Percentiles rank a stretch among this genome's conserved stretches.
These are phyloP conservation scores for Archips xylosteana DNA, from an alignment of 2,888 invertebrate species.

Conservation along the genomic window DNA sequence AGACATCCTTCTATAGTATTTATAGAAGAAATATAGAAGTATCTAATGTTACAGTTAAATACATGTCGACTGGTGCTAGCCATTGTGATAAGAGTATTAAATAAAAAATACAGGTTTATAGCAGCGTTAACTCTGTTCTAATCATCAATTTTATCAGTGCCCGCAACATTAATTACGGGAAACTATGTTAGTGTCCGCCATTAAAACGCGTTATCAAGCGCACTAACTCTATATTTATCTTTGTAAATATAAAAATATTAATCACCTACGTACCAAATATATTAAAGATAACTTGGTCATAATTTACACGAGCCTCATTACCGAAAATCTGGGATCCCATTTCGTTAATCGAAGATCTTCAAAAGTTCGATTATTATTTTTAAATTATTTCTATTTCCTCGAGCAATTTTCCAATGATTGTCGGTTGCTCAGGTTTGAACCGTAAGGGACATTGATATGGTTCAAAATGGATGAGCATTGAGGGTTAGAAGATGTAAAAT, in stretches of 20 bases:
- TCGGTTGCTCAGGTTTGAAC: conserved; percentile 33
- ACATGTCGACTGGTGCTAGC: conserved; percentile 14
- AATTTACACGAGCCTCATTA: neutral
- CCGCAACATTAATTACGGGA: conserved; percentile 78
- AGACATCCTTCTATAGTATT: too few species aligned
- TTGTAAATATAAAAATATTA: conserved; percentile 53
- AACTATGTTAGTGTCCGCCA: conserved; percentile 65
- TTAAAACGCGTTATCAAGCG: conserved; percentile 65
- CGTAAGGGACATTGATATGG: conserved; percentile 11
- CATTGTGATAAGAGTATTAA: conserved; percentile 10
- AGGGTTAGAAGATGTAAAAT: conserved; percentile 69
- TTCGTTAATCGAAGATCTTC: conserved; percentile 29
- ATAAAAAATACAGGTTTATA: conserved; percentile 26
- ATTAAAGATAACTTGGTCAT: neutral
- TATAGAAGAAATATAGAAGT: too few species aligned
- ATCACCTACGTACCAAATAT: conserved; percentile 48
- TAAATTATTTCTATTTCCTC: conserved; percentile 46
- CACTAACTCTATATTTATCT: conserved; percentile 64
- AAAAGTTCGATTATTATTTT: conserved; percentile 44
- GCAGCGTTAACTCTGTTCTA: conserved; percentile 48
- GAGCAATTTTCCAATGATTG: conserved; percentile 46
- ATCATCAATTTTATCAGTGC: conserved; percentile 72
- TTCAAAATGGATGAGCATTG: conserved; percentile 23
- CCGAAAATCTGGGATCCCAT: conserved; percentile 6
- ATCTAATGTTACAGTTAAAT: neutral